Percentiles rank a stretch among this genome's conserved stretches.
phyloP scores from a whole-genome alignment of 2,797 vertebrate species.

The Poecilia picta region DNA sequence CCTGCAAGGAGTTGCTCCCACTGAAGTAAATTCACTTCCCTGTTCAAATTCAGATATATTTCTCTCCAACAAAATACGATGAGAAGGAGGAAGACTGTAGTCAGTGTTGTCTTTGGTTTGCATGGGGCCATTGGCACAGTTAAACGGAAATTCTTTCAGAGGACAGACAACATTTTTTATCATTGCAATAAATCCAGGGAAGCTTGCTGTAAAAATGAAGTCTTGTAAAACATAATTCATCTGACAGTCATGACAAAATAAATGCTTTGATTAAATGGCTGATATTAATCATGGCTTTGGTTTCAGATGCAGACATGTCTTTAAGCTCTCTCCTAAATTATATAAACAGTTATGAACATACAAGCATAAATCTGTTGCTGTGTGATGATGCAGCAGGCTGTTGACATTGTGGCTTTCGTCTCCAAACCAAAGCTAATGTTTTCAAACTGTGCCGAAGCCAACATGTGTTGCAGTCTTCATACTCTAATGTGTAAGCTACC shows the following conservation, averaged over 20 bases:
- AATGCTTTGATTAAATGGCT: conserved; percentile 71
- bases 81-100: conserved; percentile 12
- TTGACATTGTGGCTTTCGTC: conserved; percentile 45
- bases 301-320: conserved; percentile 55
- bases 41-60: conserved; percentile 22
- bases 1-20: conserved; percentile 15
- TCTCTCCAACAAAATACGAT: conserved; percentile 27
- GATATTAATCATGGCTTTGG: conserved; percentile 71
- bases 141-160: conserved; percentile 41
- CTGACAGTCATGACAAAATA: conserved; percentile 72
- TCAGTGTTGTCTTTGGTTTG: conserved; percentile 49
- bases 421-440: conserved; percentile 29
- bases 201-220: conserved; percentile 58
- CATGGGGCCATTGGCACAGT: conserved; percentile 27
- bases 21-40: background rate
- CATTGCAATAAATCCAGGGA: conserved; percentile 71
- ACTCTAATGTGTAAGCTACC: background rate
- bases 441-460: conserved; percentile 7
- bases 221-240: conserved; percentile 68
- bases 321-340: conserved; percentile 66
- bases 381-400: conserved; percentile 35
- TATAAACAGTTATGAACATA: conserved; percentile 49
- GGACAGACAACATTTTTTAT: conserved; percentile 66
- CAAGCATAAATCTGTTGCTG: conserved; percentile 66
- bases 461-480: conserved; percentile 27